Evolutionary conservation across 2,888 invertebrate genomes (phyloP), one percentile per base, ranked within the genome.

Genomic region (Lithophane leautieri): DNA sequence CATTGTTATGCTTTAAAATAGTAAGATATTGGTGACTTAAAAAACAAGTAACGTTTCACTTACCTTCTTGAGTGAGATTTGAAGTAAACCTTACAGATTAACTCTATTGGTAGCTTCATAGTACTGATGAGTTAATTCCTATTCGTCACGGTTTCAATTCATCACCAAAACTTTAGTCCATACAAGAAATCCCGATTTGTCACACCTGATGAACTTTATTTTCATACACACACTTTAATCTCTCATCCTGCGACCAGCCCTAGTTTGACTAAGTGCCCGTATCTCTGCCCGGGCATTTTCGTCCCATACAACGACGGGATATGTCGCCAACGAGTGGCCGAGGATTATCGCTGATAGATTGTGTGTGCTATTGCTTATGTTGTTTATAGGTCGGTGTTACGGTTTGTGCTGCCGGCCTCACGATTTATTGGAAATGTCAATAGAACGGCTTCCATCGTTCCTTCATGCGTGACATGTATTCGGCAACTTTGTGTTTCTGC

Each of bases 311-410:
- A 12, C 40, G 60, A 70, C n/a, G 61, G 42, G 34, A 34, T 67
- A 40, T 42, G 60, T 73, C 76, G 2, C 14, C 63, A 28, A 52
- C 52, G 61, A 71, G 40, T 69, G 73, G 42, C 42, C 61, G 50
- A 44, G 79, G 79, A 79, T 86, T 86, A 86, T 67, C 40, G 44
- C 66, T 63, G 70, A 79, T 70, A 52, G 70, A 82, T 82, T 71
- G 73, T 63, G 68, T 70, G 44, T 56, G 61, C 12, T 52, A 72
- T 82, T 68, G 25, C 62, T 70, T 47, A 52, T 16, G 12, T 62
- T 76, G 71, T 65, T 25, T 76, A 66, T 54, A 54, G 16, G 2
- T 9, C 22, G 14, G 44, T 34, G 12, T 77, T 34, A 81, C 7
- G 42, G 65, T 16, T 56, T 54, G 42, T 62, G 67, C 74, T 40